Evolutionary conservation across 2,888 invertebrate species (phyloP), one percentile per base, ranked within the genome.

Genomic region (Cephonodes hylas): DNA sequence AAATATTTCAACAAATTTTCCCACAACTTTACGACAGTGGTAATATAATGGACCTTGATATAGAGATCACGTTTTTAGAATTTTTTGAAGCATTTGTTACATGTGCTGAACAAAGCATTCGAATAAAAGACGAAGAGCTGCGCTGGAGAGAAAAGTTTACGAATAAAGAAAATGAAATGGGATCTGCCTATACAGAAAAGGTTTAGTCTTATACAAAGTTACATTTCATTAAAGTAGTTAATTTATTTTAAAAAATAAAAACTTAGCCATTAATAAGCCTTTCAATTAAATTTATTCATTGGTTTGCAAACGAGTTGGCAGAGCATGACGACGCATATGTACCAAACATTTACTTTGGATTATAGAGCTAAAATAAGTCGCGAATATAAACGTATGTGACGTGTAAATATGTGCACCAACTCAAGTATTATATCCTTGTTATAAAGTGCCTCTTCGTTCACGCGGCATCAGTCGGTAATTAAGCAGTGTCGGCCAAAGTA

Each of bases 41-140:
- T 8, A 76, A 82, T 62, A 86, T 94, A 48, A 81, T 93, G 68
- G 75, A 93, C 70, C 83, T 94, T 63, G 85, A 93, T 58, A 88
- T 94, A 69, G 80, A 91, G 70, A 75, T 95, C 45, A 93, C 93
- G 0, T 94, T 94, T 79, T 89, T 93, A 31, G 95, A 95, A 80
- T 95, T 94, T 80, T 94, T 94, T 68, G 94, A 95, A 80, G 89
- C 89, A 15, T 83, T 94, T 59, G 65, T 94, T 13, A 73, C 77
- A 1, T 93, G 93, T 68, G 77, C 86, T 1, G 83, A 88, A 59
- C 83, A 87, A 72, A 91, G 89, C 68, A 80, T 88, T 60, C 73
- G 73, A n/a, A 63, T 86, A 0, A 80, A 74, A 60, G 79, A 85
- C 6, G 77, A 81, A 68, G 83, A 85, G 63, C 25, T 77, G 6